These are phyloP conservation scores for Chouioia cunea DNA, from an alignment of 2,888 invertebrate genomes.

Conservation along the genomic window DNA sequence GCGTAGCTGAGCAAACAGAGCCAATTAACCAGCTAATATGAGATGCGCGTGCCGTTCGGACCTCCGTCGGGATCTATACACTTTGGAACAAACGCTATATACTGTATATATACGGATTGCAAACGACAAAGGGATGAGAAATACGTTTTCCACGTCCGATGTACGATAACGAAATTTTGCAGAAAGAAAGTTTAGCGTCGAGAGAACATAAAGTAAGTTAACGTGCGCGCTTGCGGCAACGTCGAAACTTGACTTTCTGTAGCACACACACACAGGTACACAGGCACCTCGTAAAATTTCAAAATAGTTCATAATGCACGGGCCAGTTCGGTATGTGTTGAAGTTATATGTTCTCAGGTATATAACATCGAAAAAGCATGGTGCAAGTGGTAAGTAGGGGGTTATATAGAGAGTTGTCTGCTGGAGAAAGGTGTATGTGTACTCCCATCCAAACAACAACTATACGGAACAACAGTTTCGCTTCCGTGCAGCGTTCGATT, in stretches of 20 bases:
- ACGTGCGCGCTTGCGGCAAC: no score
- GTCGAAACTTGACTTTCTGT: background rate
- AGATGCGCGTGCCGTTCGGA: slow-evolving; percentile 53
- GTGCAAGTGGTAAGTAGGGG: no score
- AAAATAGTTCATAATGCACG: slow-evolving; percentile 18
- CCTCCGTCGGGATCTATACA: slow-evolving; percentile 53
- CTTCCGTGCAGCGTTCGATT: slow-evolving; percentile 11
- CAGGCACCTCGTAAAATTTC: background rate
- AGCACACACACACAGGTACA: slow-evolving; percentile 1
- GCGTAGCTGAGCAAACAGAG: slow-evolving; percentile 57
- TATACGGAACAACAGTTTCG: slow-evolving; percentile 12
- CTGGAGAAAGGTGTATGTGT: no score
- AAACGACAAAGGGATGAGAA: background rate
- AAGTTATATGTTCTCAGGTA: no score
- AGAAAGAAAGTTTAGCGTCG: background rate
- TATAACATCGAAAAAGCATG: slow-evolving; percentile 8
- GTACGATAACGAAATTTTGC: background rate
- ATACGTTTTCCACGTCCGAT: background rate
- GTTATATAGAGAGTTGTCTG: no score
- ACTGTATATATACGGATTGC: slow-evolving; percentile 44
- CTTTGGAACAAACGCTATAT: slow-evolving; percentile 54
- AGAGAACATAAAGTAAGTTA: no score
- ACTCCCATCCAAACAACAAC: no score
- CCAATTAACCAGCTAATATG: slow-evolving; percentile 60
- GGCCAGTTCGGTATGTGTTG: background rate